Evolutionary conservation across 2,888 invertebrate species (phyloP).

Genomic region (Apodemia hepburni): DNA sequence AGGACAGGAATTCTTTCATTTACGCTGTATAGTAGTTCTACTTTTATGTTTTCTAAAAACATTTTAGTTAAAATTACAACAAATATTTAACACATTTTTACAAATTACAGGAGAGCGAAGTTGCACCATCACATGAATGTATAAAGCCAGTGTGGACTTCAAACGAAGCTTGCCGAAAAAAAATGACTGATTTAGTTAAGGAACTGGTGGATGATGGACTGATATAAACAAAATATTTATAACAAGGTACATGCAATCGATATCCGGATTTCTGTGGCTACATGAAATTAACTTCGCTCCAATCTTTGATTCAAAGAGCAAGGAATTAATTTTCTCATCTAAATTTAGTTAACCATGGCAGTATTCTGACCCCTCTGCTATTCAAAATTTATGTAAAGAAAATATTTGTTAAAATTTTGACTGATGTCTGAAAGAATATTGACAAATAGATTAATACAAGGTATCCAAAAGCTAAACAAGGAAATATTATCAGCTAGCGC

Average conservation of each 20-base stretch:
- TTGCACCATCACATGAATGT: constrained; percentile 39
- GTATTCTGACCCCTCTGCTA: not conserved
- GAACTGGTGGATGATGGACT: constrained; percentile 83
- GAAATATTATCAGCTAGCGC: not conserved
- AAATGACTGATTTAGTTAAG: constrained; percentile 84
- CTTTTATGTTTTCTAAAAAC: not conserved
- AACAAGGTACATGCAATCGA: not conserved
- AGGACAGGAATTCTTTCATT: too few relatives aligned
- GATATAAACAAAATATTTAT: constrained; percentile 47
- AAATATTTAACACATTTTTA: not conserved
- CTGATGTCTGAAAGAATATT: too few relatives aligned
- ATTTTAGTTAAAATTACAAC: not conserved
- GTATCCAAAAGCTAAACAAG: not conserved
- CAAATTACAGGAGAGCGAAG: constrained; percentile 50
- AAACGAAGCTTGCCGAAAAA: constrained; percentile 81
- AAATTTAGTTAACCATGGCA: too few relatives aligned
- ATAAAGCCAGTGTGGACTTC: constrained; percentile 64
- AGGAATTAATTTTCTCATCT: too few relatives aligned
- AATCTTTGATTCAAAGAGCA: not conserved
- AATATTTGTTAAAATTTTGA: too few relatives aligned
- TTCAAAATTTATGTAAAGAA: not conserved
- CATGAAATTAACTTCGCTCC: too few relatives aligned
- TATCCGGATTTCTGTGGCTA: not conserved
- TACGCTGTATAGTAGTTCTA: too few relatives aligned
- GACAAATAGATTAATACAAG: not conserved